Percentiles rank a stretch among this genome's conserved stretches.
Conservation (phyloP, 30 jellyfish, hydroid and myxozoan genomes). For the Turritopsis rubra region DNA sequence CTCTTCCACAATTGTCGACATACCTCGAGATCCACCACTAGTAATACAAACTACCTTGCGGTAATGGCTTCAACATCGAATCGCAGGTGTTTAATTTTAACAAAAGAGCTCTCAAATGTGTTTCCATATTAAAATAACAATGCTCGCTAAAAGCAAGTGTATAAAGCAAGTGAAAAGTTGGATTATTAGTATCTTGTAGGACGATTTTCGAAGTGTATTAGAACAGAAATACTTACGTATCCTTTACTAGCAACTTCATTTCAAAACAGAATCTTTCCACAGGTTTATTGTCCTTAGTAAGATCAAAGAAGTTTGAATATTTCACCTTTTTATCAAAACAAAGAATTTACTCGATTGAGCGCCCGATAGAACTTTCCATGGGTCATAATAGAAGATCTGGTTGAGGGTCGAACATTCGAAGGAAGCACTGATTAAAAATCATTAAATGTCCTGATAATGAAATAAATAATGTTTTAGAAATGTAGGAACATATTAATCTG, state of each 20-base stretch:
- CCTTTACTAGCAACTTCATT: conserved; percentile 20
- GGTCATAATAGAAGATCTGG: no score
- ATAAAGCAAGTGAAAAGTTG: background rate
- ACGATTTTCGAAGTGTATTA: background rate
- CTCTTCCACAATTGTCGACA: no score
- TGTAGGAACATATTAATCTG: no score
- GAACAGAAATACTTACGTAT: background rate
- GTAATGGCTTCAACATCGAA: conserved; percentile 42
- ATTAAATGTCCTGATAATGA: no score
- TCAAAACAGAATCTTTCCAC: conserved; percentile 59
- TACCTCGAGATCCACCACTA: no score
- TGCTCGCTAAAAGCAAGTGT: conserved; percentile 7
- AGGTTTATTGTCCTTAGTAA: conserved; percentile 32
- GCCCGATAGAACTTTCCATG: no score
- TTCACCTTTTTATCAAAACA: no score
- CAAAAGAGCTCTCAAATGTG: conserved; percentile 43
- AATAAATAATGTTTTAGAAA: no score
- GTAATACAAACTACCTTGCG: conserved; percentile 46
- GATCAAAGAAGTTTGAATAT: no score
- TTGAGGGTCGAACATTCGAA: no score
- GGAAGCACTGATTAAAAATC: no score
- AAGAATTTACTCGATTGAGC: no score
- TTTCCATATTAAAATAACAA: conserved; percentile 30
- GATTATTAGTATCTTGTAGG: background rate
- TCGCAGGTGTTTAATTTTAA: conserved; percentile 58